Conservation (phyloP, 2,113 vertebrate species). For the Taxidea taxus region DNA sequence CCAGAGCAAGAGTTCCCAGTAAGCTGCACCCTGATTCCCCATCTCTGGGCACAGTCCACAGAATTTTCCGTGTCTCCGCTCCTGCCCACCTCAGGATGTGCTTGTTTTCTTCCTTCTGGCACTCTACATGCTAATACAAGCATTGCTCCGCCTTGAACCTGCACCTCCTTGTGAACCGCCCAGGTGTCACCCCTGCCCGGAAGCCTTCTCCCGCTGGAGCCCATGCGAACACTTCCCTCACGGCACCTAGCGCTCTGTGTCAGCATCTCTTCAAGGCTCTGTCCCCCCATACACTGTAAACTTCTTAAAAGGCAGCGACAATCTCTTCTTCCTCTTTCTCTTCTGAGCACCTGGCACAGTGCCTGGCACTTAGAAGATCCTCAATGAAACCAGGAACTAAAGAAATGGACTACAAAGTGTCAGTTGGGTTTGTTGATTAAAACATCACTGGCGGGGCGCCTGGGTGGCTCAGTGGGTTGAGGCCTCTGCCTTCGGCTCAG, state of each 20-base stretch:
- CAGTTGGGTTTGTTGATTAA: neutral
- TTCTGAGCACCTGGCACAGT: neutral
- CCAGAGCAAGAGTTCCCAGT: neutral
- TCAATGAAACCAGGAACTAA: neutral
- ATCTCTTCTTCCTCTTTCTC: neutral
- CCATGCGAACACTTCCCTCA: neutral
- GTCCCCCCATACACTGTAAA: neutral
- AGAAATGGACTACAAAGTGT: neutral
- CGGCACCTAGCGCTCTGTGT: neutral
- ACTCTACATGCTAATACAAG: neutral
- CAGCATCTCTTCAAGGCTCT: neutral
- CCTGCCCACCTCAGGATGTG: neutral
- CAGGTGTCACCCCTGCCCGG: neutral
- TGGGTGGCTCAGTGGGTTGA: too few species aligned
- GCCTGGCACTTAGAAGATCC: neutral
- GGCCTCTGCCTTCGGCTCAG: too few species aligned
- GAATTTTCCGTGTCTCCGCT: neutral
- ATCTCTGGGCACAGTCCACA: neutral
- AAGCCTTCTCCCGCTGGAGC: neutral
- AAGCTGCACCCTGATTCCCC: neutral
- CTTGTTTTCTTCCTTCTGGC: neutral
- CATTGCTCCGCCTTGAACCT: neutral
- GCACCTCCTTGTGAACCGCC: neutral
- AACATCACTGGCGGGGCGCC: neutral
- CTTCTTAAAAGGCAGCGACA: neutral